Evolutionary conservation across 2,113 vertebrate species (phyloP).

Genomic region (Anguilla japonica): DNA sequence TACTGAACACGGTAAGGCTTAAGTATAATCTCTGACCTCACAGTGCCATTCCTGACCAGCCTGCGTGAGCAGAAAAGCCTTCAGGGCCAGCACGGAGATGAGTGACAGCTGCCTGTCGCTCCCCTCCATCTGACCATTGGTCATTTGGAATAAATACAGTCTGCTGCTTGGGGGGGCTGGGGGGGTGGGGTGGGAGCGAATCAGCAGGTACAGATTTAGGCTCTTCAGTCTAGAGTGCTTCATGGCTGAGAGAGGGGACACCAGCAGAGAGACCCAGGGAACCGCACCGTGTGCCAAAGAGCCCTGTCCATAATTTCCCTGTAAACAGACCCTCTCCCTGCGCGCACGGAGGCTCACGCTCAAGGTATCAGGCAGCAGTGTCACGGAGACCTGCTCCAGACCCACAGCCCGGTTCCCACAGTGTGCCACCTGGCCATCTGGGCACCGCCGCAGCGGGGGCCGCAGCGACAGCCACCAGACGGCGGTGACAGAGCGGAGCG

Average conservation of each 20-base stretch:
- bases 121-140: neutral
- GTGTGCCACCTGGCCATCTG: constrained; percentile 30
- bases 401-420: neutral
- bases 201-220: neutral
- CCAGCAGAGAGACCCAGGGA: neutral
- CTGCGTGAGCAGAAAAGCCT: neutral
- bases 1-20: neutral
- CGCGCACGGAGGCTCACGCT: neutral
- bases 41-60: neutral
- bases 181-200: neutral
- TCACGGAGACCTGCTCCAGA: neutral
- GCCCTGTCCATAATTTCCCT: neutral
- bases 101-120: constrained; percentile 11
- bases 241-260: neutral
- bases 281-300: neutral
- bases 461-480: constrained; percentile 57
- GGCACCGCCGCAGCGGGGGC: constrained; percentile 28
- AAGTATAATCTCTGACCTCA: neutral
- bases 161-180: neutral
- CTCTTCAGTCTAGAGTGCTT: neutral
- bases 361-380: neutral
- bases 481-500: constrained; percentile 56
- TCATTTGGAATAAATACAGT: neutral
- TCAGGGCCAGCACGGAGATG: neutral
- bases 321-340: neutral